Percentiles rank a stretch among this genome's conserved stretches.
Conservation (phyloP, 1,140 invertebrate genomes). For the Globodera rostochiensis region DNA sequence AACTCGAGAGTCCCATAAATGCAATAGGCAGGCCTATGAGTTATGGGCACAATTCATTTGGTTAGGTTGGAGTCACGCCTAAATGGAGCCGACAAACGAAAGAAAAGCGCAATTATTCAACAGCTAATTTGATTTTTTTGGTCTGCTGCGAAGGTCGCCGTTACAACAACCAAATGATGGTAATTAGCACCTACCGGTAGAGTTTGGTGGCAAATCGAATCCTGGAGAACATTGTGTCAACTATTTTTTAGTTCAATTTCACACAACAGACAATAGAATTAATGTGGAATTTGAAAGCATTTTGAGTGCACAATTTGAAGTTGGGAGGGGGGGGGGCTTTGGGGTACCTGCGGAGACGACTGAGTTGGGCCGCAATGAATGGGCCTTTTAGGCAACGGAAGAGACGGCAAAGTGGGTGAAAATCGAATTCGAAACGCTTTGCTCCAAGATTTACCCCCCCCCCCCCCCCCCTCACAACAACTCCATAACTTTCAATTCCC, state of each 20-base stretch:
- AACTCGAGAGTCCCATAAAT: neutral
- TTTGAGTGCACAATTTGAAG: neutral
- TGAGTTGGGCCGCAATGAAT: too few species aligned
- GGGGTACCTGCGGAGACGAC: neutral
- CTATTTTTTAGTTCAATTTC: neutral
- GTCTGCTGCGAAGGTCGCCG: neutral
- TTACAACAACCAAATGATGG: conserved; percentile 13
- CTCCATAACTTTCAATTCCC: too few species aligned
- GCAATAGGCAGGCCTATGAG: neutral
- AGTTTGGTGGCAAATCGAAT: conserved; percentile 47
- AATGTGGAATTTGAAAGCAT: neutral
- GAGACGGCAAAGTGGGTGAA: too few species aligned
- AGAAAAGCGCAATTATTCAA: neutral
- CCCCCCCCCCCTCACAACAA: neutral
- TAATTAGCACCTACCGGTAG: conserved; percentile 41
- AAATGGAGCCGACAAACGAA: neutral
- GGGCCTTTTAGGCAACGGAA: too few species aligned
- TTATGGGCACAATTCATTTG: neutral
- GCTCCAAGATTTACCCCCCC: neutral
- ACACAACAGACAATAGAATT: neutral
- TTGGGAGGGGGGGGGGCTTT: neutral
- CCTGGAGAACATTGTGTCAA: conserved; percentile 46
- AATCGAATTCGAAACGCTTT: too few species aligned
- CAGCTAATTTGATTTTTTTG: too few species aligned
- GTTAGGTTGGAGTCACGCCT: neutral